A percentile compares a stretch with the other conserved stretches of the same genome.
These are phyloP conservation scores for Ibidorhyncha struthersii DNA, from an alignment of 2,113 vertebrate genomes.

Conservation along the genomic window DNA sequence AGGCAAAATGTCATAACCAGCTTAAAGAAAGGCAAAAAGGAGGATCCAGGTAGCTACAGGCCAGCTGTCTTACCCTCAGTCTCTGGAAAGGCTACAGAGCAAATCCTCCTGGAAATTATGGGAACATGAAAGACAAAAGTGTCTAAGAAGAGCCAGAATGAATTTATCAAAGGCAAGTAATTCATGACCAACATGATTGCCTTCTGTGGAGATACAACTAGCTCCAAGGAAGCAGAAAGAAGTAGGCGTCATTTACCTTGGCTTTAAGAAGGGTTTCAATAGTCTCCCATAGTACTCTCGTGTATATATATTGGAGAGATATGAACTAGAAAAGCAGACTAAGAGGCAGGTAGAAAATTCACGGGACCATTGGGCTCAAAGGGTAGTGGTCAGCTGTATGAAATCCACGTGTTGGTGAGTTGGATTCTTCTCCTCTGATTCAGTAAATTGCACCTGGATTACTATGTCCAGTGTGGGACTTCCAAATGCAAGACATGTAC, in stretches of 20 bases:
- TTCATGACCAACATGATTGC: not conserved
- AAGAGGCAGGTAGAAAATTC: not conserved
- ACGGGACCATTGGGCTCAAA: not conserved
- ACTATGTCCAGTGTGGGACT: not conserved
- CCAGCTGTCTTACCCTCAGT: not conserved
- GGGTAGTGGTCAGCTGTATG: not conserved
- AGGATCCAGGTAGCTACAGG: not conserved
- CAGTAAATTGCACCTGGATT: not conserved
- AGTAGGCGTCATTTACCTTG: not conserved
- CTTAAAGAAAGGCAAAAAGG: not conserved
- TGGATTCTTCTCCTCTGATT: not conserved
- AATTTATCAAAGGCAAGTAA: not conserved
- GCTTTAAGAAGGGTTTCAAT: not conserved
- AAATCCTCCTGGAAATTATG: not conserved
- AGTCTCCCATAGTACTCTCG: not conserved
- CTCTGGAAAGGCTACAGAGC: not conserved
- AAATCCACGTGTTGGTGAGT: fast-evolving
- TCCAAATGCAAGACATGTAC: not conserved
- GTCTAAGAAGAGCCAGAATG: not conserved
- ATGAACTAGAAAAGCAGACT: not conserved
- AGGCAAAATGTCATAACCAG: not conserved
- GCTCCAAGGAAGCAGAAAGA: not conserved
- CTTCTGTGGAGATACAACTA: not conserved
- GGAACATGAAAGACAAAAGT: not conserved
- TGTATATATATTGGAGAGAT: not conserved